Conservation (phyloP, 2,113 vertebrate species). For the Sceloporus tristichus region DNA sequence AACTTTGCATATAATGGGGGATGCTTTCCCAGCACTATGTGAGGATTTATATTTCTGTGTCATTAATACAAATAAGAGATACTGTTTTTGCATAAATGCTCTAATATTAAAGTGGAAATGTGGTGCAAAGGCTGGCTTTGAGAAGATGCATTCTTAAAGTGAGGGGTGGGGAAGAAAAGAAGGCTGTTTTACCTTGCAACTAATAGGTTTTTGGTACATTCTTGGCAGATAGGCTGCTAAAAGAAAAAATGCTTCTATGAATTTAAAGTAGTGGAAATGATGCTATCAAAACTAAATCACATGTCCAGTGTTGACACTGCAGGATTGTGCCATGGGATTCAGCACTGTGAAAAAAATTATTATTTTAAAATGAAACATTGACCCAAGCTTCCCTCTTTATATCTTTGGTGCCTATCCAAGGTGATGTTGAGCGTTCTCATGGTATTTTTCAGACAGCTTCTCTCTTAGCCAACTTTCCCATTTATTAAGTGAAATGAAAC, state of each 20-base stretch:
- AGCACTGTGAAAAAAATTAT: constrained; percentile 26
- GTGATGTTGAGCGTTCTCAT: constrained; percentile 22
- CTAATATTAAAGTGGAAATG: not conserved
- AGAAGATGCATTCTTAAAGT: constrained; percentile 16
- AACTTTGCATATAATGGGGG: constrained; percentile 7
- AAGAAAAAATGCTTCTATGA: constrained; percentile 15
- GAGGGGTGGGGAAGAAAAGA: not conserved
- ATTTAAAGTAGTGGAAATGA: constrained; percentile 30
- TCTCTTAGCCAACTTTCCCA: constrained; percentile 31
- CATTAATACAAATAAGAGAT: constrained; percentile 7
- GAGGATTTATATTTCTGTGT: constrained; percentile 19
- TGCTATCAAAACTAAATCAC: constrained; percentile 21
- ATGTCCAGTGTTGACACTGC: constrained; percentile 31
- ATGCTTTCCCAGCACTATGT: not conserved
- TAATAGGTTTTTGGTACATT: constrained; percentile 25
- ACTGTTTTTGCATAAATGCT: not conserved
- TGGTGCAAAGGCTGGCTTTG: constrained; percentile 9
- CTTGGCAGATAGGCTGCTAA: constrained; percentile 25
- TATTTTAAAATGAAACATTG: constrained; percentile 32
- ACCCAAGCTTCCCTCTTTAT: constrained; percentile 27
- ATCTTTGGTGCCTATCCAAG: constrained; percentile 16
- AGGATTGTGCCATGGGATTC: not conserved
- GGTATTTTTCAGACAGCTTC: constrained; percentile 5
- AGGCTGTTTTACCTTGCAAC: not conserved
- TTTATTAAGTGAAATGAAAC: constrained; percentile 37